These are phyloP conservation scores for Aphrocallistes beatrix DNA, from an alignment of 37 sponge, comb jelly and placozoan species.

Conservation along the genomic window DNA sequence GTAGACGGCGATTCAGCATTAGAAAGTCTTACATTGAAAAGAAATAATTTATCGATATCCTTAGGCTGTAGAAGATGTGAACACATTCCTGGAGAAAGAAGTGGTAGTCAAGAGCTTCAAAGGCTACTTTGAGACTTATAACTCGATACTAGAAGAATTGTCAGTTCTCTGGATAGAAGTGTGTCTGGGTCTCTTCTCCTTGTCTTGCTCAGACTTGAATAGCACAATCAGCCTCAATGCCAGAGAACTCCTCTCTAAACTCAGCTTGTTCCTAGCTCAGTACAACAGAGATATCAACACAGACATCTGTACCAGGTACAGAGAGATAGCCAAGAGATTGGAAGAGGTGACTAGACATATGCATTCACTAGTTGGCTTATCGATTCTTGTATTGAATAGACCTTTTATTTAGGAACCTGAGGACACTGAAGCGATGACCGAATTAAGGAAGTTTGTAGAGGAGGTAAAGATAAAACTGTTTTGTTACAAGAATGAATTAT, in stretches of 20 bases:
- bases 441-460: conserved; percentile 61
- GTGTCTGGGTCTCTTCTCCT: conserved; percentile 56
- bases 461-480: conserved; percentile 38
- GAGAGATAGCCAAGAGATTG: conserved; percentile 59
- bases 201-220: conserved; percentile 63
- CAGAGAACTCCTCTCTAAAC: conserved; percentile 30
- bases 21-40: not conserved
- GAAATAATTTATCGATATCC: no score
- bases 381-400: no score
- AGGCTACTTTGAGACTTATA: not conserved
- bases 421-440: conserved; percentile 64
- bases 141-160: conserved; percentile 30
- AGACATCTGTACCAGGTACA: conserved; percentile 76
- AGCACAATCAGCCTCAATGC: conserved; percentile 26
- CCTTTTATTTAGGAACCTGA: conserved; percentile 28
- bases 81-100: conserved; percentile 63
- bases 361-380: not conserved
- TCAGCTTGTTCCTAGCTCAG: conserved; percentile 36
- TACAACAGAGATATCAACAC: conserved; percentile 72
- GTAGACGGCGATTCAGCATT: not conserved
- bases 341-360: conserved; percentile 28
- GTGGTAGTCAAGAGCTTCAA: conserved; percentile 37
- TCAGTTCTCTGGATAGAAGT: conserved; percentile 38
- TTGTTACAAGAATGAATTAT: no score
- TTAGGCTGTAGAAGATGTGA: conserved; percentile 46